Evolutionary conservation across 1,140 invertebrate species (phyloP), one percentile per base, ranked within the genome.

Genomic region (Dendrolimus punctatus): DNA sequence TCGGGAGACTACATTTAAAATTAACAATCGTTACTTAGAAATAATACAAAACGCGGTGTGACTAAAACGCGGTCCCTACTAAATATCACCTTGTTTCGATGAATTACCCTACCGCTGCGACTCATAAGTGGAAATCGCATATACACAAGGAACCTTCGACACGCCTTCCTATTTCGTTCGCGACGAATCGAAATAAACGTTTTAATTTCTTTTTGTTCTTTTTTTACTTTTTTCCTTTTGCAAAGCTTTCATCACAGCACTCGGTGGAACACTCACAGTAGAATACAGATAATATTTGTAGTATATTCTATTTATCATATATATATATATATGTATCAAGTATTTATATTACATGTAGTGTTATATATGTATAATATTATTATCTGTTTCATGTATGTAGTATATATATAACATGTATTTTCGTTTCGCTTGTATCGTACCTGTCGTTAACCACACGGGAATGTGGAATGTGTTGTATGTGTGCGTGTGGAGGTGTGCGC

Each of bases 231-330:
- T 72, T 71, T 51, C 72, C 68, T 76, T 69, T 78, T 68, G 77
- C 76, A 78, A 80, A 67, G 77, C 79, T 85, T 83, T 69, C 67
- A 81, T 80, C 82, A 82, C 80, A 77, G 80, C 82, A 85, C 80
- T 83, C 82, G 77, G 73, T 80, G 74, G 69, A 37, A 79, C 66
- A 77, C 77, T 80, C 79, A 80, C 77, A 78, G 79, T 85, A 85
- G 78, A 63, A 56, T 71, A 58, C 62, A 59, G 49, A 40, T 62
- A 52, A 37, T 59, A 51, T 61, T 55, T 55, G 47, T 64, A 55
- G 8, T 76, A 69, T 68, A 57, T 72, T 64, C 51, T 67, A 67
- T 55, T 70, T 55, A 62, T 45, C 60, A 63, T 68, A 46, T 70
- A 62, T 73, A 47, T 68, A 66, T 57, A 39, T 10, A 53, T 74